Conservation (phyloP, 2,888 invertebrate species). For the Tupiocoris notatus region DNA sequence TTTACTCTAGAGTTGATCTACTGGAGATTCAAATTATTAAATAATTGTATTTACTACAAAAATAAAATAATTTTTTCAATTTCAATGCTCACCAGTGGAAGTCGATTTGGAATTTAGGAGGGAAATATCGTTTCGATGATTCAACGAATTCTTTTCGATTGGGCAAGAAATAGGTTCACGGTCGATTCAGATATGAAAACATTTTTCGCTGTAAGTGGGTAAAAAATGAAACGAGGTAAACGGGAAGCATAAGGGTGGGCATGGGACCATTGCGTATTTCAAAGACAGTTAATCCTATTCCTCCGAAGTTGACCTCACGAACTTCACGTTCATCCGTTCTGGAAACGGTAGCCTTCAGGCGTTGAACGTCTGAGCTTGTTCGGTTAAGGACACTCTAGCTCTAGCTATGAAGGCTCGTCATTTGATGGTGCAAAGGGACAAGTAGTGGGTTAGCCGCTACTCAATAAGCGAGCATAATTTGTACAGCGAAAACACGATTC, state of each 20-base stretch:
- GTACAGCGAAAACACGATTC: no score
- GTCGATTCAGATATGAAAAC: neutral
- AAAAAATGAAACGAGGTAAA: neutral
- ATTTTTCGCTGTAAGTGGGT: neutral
- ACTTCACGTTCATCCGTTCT: conserved; percentile 19
- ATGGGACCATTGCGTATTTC: neutral
- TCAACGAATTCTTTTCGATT: neutral
- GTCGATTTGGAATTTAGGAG: no score
- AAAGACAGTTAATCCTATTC: conserved; percentile 11
- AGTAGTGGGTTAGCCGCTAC: neutral
- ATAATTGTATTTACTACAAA: no score
- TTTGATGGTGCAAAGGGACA: neutral
- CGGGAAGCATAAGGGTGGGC: neutral
- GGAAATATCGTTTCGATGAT: no score
- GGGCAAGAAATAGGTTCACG: neutral
- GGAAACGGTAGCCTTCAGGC: conserved; percentile 30
- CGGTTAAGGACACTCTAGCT: neutral
- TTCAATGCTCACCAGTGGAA: no score
- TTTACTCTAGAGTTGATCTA: no score
- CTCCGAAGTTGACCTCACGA: conserved; percentile 15
- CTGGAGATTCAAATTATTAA: no score
- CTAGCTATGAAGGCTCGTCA: neutral
- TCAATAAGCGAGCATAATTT: no score
- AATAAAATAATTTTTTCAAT: no score
- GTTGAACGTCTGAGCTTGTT: neutral